Evolutionary conservation across 2,888 invertebrate genomes (phyloP).

Genomic region (Eilema caniola): DNA sequence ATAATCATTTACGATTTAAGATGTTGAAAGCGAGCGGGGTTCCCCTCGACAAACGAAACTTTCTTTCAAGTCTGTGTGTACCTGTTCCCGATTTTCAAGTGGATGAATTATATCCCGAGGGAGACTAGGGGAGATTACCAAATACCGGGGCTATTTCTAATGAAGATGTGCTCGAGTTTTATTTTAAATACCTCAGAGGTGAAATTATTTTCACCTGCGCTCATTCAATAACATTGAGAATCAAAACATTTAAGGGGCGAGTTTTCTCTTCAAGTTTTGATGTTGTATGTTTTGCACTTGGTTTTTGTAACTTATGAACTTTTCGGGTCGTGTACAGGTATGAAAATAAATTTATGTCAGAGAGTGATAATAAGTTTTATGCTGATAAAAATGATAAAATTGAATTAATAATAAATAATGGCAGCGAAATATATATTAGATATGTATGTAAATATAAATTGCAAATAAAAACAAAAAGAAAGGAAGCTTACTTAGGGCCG

Average conservation of each 20-base stretch:
- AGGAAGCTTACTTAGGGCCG: conserved; percentile 86
- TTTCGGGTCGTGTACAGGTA: conserved; percentile 23
- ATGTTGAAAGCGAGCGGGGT: conserved; percentile 74
- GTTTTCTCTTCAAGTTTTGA: conserved; percentile 30
- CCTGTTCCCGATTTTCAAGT: conserved; percentile 84
- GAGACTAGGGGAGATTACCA: conserved; percentile 75
- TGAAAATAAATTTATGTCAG: conserved; percentile 19
- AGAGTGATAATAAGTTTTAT: conserved; percentile 21
- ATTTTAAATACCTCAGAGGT: conserved; percentile 76
- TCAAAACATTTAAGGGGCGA: conserved; percentile 23
- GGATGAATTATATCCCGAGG: conserved; percentile 85
- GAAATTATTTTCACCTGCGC: conserved; percentile 76
- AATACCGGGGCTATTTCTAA: conserved; percentile 77
- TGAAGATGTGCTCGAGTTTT: conserved; percentile 80
- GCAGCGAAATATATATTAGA: conserved; percentile 42
- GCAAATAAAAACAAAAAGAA: conserved; percentile 84
- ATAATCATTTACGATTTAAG: conserved; percentile 85
- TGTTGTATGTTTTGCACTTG: conserved; percentile 33
- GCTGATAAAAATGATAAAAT: conserved; percentile 41
- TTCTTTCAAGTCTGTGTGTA: conserved; percentile 84
- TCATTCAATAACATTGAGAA: conserved; percentile 31
- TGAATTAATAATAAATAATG: conserved; percentile 44
- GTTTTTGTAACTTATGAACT: conserved; percentile 30
- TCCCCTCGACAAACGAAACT: conserved; percentile 83
- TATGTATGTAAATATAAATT: conserved; percentile 53